Evolutionary conservation across 2,888 invertebrate species (phyloP).

Genomic region (Elysia crispata): DNA sequence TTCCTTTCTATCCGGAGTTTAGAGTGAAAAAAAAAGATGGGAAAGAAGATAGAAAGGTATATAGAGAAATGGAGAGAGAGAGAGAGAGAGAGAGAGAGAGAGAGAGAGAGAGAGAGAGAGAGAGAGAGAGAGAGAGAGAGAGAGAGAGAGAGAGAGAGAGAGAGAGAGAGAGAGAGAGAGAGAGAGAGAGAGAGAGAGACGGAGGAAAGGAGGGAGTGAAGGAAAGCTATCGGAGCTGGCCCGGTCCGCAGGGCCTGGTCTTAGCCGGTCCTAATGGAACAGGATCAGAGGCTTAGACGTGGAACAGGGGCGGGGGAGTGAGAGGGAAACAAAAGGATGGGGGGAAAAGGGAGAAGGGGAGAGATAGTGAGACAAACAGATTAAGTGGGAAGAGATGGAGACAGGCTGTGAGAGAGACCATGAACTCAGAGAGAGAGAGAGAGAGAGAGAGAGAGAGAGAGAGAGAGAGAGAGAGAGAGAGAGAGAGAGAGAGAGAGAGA

Average conservation of each 20-base stretch:
- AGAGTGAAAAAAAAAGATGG: not conserved
- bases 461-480: conserved; percentile 5
- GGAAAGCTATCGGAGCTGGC: not conserved
- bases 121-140: conserved; percentile 11
- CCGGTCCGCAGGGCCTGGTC: too few relatives aligned
- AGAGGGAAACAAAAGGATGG: not conserved
- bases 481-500: not conserved
- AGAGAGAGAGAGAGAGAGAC: conserved; percentile 33
- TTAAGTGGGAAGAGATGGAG: not conserved
- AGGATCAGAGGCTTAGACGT: not conserved
- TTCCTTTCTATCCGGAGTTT: too few relatives aligned
- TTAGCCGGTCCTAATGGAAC: too few relatives aligned
- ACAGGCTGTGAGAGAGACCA: too few relatives aligned
- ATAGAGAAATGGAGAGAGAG: not conserved
- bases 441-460: not conserved
- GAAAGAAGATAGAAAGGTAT: not conserved
- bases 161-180: not conserved
- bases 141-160: conserved; percentile 32
- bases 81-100: not conserved
- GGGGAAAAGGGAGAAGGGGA: not conserved
- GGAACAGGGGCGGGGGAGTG: not conserved
- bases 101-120: conserved; percentile 24
- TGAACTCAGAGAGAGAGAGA: too few relatives aligned
- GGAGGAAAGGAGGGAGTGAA: conserved; percentile 15
- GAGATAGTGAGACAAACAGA: not conserved